phyloP scores from a whole-genome alignment of 92 coral and sea anemone species.

The Epizoanthus scotinus region DNA sequence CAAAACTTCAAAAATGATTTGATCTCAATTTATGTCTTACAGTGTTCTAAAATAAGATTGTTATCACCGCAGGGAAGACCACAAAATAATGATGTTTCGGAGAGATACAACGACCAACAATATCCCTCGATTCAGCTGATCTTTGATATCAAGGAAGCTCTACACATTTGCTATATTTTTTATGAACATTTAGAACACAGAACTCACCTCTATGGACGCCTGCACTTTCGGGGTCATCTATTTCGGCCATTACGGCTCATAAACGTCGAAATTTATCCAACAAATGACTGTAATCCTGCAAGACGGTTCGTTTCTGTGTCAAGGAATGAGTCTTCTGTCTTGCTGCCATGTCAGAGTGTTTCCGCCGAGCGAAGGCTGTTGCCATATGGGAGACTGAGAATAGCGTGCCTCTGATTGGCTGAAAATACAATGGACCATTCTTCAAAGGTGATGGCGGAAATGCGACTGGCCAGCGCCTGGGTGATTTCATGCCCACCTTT shows the following conservation, averaged over 20 bases:
- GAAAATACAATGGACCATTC: slow-evolving; percentile 49
- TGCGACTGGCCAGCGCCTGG: slow-evolving; percentile 21
- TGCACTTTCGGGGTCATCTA: slow-evolving; percentile 60
- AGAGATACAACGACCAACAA: slow-evolving; percentile 5
- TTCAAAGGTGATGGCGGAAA: slow-evolving; percentile 38
- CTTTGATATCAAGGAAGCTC: not conserved
- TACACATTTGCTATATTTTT: not conserved
- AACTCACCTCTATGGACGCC: slow-evolving; percentile 79
- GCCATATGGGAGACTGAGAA: slow-evolving; percentile 68
- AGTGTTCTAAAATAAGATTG: not conserved
- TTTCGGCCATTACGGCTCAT: slow-evolving; percentile 64
- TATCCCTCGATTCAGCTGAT: slow-evolving; percentile 17
- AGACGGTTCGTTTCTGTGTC: slow-evolving; percentile 42
- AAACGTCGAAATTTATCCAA: slow-evolving; percentile 43
- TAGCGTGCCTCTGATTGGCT: slow-evolving; percentile 60
- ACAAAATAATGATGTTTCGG: slow-evolving; percentile 1
- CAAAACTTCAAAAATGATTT: not conserved
- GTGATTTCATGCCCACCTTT: slow-evolving; percentile 24
- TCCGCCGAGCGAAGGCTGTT: slow-evolving; percentile 74
- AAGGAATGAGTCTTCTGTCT: slow-evolving; percentile 22
- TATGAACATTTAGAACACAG: not conserved
- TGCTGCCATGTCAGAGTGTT: slow-evolving; percentile 30
- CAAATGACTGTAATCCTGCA: slow-evolving; percentile 46
- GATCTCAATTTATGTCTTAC: not conserved
- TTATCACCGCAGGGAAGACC: slow-evolving; percentile 9